Base-by-base conservation (phyloP, 1,140 invertebrate species). In the Hycleus phaleratus region DNA sequence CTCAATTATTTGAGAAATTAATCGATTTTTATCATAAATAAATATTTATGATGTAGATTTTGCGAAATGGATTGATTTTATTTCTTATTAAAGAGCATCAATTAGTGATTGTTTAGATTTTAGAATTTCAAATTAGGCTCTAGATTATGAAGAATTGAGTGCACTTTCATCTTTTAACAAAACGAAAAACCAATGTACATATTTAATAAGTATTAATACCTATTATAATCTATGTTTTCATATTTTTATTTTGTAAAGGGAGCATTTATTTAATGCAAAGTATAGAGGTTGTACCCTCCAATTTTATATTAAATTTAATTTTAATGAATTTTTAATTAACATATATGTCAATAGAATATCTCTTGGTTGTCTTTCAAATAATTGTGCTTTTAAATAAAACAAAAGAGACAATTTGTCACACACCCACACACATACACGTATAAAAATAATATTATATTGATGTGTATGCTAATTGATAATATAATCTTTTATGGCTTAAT, bases 261-360 rank as follows among this genome's bases (percentile, higher is more conserved):
- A 69, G 83, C 85, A 87, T 87, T 87, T 87, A 81, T 88, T 87
- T 86, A 83, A 86, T 88, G 85, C 85, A 87, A 88, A 88, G 85
- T 88, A 87, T 87, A 88, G 86, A 86, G 80, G 84, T 85, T 86
- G 83, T 84, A 83, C 81, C 82, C 61, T 18, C 18, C 18, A 18
- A 18, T 18, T 18, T 18, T 18, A 18, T 18, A 18, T 18, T 18
- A 18, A 18, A 18, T 18, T 18, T 18, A 18, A 18, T 18, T 18
- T 18, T 18, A 18, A 18, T 1, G 18, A 32, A 25, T 24, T 25
- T 44, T 51, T 68, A 71, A 73, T 73, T 73, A 73, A 71, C 71
- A 73, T 72, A 72, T 72, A 72, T 73, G 69, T 73, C 71, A 73
- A 72, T 73, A 69, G 67, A 45, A 53, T 38, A 54, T 9, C 9